Base-by-base conservation (phyloP, 2,888 invertebrate genomes). In the Taphrorychus bicolor region DNA sequence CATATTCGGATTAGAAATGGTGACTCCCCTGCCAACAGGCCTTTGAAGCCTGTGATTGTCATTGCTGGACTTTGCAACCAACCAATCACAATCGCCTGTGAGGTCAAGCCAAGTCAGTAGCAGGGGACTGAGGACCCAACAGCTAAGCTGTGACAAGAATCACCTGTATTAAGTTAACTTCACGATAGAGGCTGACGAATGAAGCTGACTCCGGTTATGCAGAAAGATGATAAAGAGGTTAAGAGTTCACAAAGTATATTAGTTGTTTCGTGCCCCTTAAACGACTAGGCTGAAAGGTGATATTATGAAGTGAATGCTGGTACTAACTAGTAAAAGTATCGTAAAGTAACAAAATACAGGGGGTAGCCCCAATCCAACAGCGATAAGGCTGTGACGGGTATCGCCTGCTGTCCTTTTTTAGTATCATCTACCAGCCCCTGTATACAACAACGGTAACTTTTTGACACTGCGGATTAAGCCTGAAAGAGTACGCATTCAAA, bases 71-170 rank as follows among this genome's bases (percentile, higher is more conserved):
- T 52, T 23, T 14, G 21, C 19, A 16, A 14, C 19, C 45, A 48
- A 56, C 70, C 73, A 71, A 73, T 72, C 72, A 74, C 80, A 80
- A 82, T 82, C 82, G 81, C 82, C 81, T 82, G 82, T 77, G 69
- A 76, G 67, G 67, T 63, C 59, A 80, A 81, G 80, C 81, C 78
- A 80, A 80, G 77, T 79, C 75, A 71, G 69, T 71, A 79, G 83
- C 87, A 87, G 86, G 87, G 87, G 86, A 86, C 85, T 84, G 85
- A 78, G 72, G 83, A 84, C 86, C 86, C 86, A 86, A 82, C 81
- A 81, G 81, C 80, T 75, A 73, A 73, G 79, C 80, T 80, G 80
- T 80, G 80, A 80, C 80, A 51, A 63, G 67, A 72, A 78, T 80
- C 80, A 80, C 80, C 80, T 80, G 79, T 77, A 76, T 74, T 69